Base-by-base conservation (phyloP, 2,888 invertebrate species). In the Melolontha melolontha region DNA sequence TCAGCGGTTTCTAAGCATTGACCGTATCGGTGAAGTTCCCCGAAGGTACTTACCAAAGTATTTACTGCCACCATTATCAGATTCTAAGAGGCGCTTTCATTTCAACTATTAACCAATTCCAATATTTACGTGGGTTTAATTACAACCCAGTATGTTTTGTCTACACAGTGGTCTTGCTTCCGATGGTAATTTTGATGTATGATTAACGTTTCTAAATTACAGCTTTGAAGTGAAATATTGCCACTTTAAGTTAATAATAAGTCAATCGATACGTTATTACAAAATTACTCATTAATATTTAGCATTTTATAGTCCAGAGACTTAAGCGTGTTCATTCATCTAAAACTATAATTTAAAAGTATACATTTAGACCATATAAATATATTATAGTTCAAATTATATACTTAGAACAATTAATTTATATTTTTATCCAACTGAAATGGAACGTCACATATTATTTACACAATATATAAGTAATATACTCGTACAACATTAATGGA, bases 41-140 rank as follows among this genome's bases (percentile, higher is more conserved):
- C 64, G 52, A 17, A 70, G 71, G 68, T 68, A 63, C 62, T 68
- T 69, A 64, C 64, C 42, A 64, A 68, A 68, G 65, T 68, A 72
- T 72, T 72, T 72, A 72, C 69, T 66, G 52, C 63, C 17, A 54
- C 67, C 67, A 64, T 64, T 69, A 72, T 72, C 71, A 66, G 70
- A 72, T 59, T 72, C 70, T 55, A 68, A 67, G 66, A 51, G 69
- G 57, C 67, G 67, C 69, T 64, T 69, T 72, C 70, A 67, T 72
- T 70, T 67, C 66, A 65, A 62, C 55, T 59, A 67, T 52, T 69
- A 69, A 64, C 68, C 70, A 69, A 68, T 72, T 71, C 68, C 57
- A 66, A 69, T 68, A 66, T 70, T 71, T 68, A 71, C 72, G 72
- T 70, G 70, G 69, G 72, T 68, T 71, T 72, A 72, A 72, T 72